phyloP scores from a whole-genome alignment of 1,140 invertebrate genomes.

The Cyclargus thomasi region DNA sequence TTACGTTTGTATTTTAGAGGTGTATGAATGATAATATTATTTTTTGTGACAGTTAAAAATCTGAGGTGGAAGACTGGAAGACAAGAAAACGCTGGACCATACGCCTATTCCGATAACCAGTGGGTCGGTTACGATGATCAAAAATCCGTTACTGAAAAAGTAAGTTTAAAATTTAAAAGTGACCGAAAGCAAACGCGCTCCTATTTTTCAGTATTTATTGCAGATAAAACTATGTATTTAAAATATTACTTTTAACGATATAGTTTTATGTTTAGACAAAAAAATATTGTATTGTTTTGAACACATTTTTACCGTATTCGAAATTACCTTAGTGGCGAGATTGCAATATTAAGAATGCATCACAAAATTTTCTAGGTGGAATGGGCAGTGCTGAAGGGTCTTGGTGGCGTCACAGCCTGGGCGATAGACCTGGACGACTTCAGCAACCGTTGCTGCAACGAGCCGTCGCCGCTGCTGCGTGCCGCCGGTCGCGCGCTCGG shows the following conservation, averaged over 20 bases:
- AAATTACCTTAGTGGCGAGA: too few relatives aligned
- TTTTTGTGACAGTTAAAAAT: conserved; percentile 70
- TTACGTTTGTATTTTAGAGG: too few relatives aligned
- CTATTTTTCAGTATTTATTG: too few relatives aligned
- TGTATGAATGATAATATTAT: background rate
- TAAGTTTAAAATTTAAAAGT: conserved; percentile 39
- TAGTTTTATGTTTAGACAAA: too few relatives aligned
- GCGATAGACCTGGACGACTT: conserved; percentile 95
- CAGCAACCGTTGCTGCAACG: conserved; percentile 85
- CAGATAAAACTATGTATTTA: too few relatives aligned
- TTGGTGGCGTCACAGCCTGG: conserved; percentile 91
- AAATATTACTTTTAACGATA: too few relatives aligned
- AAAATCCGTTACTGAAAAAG: conserved; percentile 84
- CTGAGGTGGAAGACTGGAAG: conserved; percentile 77
- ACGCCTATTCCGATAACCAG: conserved; percentile 85
- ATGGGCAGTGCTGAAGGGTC: conserved; percentile 82
- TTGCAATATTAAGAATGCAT: background rate
- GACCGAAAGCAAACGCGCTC: too few relatives aligned
- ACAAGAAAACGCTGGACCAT: conserved; percentile 81
- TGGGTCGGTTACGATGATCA: conserved; percentile 94
- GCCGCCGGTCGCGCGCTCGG: conserved; percentile 85
- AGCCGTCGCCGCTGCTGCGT: conserved; percentile 84
- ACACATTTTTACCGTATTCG: too few relatives aligned
- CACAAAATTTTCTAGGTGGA: conserved; percentile 72
- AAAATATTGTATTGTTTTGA: too few relatives aligned